These are phyloP conservation scores for Tachysurus vachellii DNA, from an alignment of 2,113 vertebrate genomes.

Conservation along the genomic window DNA sequence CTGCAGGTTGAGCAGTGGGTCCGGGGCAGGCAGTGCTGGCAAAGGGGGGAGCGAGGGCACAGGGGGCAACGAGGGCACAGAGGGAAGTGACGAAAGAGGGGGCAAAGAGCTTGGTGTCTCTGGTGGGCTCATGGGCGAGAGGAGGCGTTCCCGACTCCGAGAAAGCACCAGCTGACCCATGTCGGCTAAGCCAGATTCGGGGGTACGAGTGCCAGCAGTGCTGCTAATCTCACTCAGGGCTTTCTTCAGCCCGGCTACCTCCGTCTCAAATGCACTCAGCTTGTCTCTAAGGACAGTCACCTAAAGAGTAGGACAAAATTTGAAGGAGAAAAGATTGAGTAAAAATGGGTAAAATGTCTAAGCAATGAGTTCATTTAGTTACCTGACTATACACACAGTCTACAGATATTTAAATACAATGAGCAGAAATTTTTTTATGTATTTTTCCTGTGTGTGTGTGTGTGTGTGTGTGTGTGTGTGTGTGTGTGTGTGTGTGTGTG, in stretches of 20 bases:
- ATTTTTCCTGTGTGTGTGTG: not conserved
- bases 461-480: not conserved
- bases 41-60: constrained; percentile 35
- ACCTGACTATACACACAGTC: not conserved
- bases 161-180: constrained; percentile 38
- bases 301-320: constrained; percentile 34
- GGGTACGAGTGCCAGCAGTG: constrained; percentile 1
- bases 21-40: constrained; percentile 38
- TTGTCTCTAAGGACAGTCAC: constrained; percentile 78
- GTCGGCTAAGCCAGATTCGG: constrained; percentile 25
- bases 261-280: constrained; percentile 75
- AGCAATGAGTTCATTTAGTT: not conserved
- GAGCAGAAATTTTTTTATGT: not conserved
- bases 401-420: not conserved
- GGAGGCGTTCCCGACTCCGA: constrained; percentile 46
- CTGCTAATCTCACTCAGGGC: constrained; percentile 67
- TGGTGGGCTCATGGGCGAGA: constrained; percentile 49
- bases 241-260: constrained; percentile 73
- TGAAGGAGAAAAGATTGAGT: not conserved
- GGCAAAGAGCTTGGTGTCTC: constrained; percentile 37
- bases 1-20: constrained; percentile 60
- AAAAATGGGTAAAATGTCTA: not conserved
- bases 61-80: constrained; percentile 14
- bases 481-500: not conserved
- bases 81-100: constrained; percentile 29